Conservation (phyloP, 2,113 vertebrate genomes). For the Laticauda colubrina region DNA sequence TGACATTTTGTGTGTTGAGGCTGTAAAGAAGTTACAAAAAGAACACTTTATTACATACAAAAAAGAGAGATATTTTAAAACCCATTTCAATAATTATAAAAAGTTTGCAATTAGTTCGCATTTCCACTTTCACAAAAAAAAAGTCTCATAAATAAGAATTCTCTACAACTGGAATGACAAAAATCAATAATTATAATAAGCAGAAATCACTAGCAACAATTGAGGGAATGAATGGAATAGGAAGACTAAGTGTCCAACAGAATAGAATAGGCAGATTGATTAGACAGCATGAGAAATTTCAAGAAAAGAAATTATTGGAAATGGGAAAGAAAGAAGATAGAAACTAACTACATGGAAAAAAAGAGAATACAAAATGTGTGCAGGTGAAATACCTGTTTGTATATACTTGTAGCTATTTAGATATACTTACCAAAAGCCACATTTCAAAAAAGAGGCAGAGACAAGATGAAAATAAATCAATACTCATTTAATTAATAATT, state of each 20-base stretch:
- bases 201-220: not conserved
- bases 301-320: not conserved
- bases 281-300: not conserved
- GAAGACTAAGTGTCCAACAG: not conserved
- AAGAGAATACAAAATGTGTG: not conserved
- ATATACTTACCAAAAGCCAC: not conserved
- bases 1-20: slow-evolving; percentile 69
- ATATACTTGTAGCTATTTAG: not conserved
- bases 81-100: not conserved
- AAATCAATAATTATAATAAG: not conserved
- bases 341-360: not conserved
- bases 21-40: slow-evolving; percentile 53
- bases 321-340: not conserved
- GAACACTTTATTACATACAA: slow-evolving; percentile 15
- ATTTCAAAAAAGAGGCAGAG: not conserved
- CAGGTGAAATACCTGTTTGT: not conserved
- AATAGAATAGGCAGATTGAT: not conserved
- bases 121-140: slow-evolving; percentile 1
- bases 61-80: slow-evolving; percentile 1
- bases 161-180: not conserved
- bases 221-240: not conserved
- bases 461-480: not conserved
- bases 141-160: not conserved
- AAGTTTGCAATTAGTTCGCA: slow-evolving; percentile 9
- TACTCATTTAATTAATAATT: not conserved